phyloP scores from a whole-genome alignment of 2,888 invertebrate genomes.

The Tachina fera region DNA sequence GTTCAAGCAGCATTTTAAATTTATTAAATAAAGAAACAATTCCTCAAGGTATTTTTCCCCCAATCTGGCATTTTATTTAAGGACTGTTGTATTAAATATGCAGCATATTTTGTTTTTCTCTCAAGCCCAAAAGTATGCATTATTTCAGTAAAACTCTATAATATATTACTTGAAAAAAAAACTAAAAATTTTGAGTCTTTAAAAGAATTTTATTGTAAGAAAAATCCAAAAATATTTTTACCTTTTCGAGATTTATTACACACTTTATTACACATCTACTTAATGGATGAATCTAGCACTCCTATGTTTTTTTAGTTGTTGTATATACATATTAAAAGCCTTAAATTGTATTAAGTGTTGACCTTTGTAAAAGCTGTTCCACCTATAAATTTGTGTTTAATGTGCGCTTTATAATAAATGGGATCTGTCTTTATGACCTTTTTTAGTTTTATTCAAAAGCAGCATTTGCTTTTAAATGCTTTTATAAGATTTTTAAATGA shows the following conservation, averaged over 20 bases:
- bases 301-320: background rate
- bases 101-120: background rate
- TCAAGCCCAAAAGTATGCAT: constrained; percentile 38
- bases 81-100: background rate
- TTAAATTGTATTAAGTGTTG: background rate
- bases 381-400: constrained; percentile 22
- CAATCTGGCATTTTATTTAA: background rate
- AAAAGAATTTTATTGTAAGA: background rate
- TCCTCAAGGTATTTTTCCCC: background rate
- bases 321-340: background rate
- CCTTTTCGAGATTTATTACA: constrained; percentile 22
- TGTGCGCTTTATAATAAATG: background rate
- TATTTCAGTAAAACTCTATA: constrained; percentile 1
- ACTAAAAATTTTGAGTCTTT: constrained; percentile 4
- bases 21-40: background rate
- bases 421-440: background rate
- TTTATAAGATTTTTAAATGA: background rate
- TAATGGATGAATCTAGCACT: background rate
- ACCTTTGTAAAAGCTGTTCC: constrained; percentile 20
- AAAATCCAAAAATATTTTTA: background rate
- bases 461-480: background rate
- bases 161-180: background rate
- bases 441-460: background rate
- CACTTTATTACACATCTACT: constrained; percentile 3
- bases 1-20: background rate